Base-by-base conservation (phyloP, 1,140 invertebrate genomes). In the Dinoponera quadriceps region DNA sequence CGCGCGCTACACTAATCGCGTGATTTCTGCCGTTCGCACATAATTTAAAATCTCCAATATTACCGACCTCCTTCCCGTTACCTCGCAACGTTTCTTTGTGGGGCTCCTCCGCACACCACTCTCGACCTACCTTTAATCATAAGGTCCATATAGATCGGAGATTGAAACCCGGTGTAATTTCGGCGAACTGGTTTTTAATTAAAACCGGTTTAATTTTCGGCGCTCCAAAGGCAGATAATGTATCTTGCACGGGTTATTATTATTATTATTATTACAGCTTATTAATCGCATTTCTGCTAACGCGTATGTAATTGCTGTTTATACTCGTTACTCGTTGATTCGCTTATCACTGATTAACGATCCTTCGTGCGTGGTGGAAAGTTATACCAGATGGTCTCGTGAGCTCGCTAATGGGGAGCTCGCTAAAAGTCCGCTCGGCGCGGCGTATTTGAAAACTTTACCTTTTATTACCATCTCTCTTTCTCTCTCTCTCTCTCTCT, bases 41-140 rank as follows among this genome's bases (percentile, higher is more conserved):
- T 62, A 13, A 22, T 80, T 86, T 72, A 62, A 54, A 57, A 78
- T 86, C 59, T 29, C 7, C 27, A 33, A 20, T 66, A 55, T 75
- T 51, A 48, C 9, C 27, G 1, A 29, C 22, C 63, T 55, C 29
- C 29, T 59, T 60, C 69, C 48, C 16, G 20, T 29, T 25, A 7
- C n/a, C 65, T 55, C 51, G 29, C 13, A 20, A 22, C 3, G 27
- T 18, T 44, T 9, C 20, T 65, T 9, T 13, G 9, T 9, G 18
- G 11, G 7, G 38, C 0, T 11, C 38, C 38, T 44, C 11, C 38
- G 38, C 38, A 9, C 7, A 44, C 38, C 7, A 7, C 38, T 9
- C 9, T 44, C 38, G 38, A 9, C 38, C 4, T 9, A 11, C 9
- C 38, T 44, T 44, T 44, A 44, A 44, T 44, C 38, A 44, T 44